These are phyloP conservation scores for Chamaedrilus cognettii DNA, from an alignment of 2,888 invertebrate genomes.

Conservation along the genomic window DNA sequence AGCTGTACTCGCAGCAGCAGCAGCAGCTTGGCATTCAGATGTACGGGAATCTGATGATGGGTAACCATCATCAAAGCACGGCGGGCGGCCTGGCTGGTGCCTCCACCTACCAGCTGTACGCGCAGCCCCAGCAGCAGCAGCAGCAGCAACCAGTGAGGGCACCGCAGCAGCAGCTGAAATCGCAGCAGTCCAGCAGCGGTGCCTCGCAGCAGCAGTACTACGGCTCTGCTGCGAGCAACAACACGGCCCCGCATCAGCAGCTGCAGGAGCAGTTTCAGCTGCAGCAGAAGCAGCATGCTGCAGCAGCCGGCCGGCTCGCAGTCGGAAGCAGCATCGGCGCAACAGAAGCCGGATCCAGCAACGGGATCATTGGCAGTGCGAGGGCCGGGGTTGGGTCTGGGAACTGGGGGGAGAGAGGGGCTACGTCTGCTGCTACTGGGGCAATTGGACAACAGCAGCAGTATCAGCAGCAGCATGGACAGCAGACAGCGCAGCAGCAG, in stretches of 20 bases:
- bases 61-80: neutral
- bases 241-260: conserved; percentile 14
- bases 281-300: conserved; percentile 8
- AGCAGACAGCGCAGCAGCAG: no score
- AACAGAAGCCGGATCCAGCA: conserved; percentile 1
- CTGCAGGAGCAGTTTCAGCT: conserved; percentile 21
- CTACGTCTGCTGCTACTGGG: neutral
- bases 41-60: neutral
- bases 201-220: conserved; percentile 6
- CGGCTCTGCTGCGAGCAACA: conserved; percentile 16
- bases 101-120: neutral
- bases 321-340: conserved; percentile 2
- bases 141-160: neutral
- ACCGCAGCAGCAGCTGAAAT: neutral
- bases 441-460: neutral
- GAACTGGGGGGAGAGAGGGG: neutral
- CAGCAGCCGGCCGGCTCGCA: neutral
- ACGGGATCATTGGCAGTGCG: neutral
- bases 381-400: neutral
- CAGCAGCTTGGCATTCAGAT: neutral
- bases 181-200: conserved; percentile 1
- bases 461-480: neutral
- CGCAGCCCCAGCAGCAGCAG: conserved; percentile 7
- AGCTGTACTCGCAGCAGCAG: conserved; percentile 44
- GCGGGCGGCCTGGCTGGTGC: neutral